Conservation (phyloP, 2,888 invertebrate genomes). For the Tanytarsus gracilentus region DNA sequence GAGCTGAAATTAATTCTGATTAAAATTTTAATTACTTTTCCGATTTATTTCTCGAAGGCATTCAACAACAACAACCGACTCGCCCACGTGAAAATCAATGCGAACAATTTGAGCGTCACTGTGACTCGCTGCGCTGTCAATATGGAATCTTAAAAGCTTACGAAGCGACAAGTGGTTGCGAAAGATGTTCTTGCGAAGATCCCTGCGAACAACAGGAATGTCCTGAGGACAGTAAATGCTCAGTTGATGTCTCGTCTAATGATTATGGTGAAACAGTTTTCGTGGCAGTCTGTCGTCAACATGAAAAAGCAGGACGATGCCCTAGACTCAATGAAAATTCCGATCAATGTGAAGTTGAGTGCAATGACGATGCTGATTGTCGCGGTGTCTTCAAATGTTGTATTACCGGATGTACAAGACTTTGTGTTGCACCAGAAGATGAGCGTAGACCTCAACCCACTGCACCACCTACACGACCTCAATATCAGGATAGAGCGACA, state of each 20-base stretch:
- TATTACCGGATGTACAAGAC: conserved; percentile 61
- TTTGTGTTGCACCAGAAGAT: conserved; percentile 53
- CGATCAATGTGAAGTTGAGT: conserved; percentile 56
- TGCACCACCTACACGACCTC: conserved; percentile 41
- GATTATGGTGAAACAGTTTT: conserved; percentile 35
- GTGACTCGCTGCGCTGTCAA: conserved; percentile 55
- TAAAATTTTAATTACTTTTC: neutral
- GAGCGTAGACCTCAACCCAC: conserved; percentile 42
- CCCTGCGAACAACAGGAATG: conserved; percentile 61
- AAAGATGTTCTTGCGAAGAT: conserved; percentile 62
- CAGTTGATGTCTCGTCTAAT: conserved; percentile 47
- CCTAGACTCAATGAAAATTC: conserved; percentile 46
- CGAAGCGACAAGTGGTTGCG: conserved; percentile 52
- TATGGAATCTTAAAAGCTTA: conserved; percentile 59
- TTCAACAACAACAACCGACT: conserved; percentile 1
- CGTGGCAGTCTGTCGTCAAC: conserved; percentile 38
- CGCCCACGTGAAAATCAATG: conserved; percentile 44
- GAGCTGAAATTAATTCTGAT: neutral
- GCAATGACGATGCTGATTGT: conserved; percentile 75
- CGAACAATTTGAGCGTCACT: conserved; percentile 51
- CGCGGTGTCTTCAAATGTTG: conserved; percentile 73
- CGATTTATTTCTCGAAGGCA: neutral
- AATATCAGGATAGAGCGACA: conserved; percentile 39
- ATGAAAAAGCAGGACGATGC: conserved; percentile 60
- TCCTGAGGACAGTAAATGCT: conserved; percentile 56